Percentiles rank a stretch among this genome's conserved stretches.
Conservation (phyloP, 2,113 vertebrate genomes). For the Silurus asotus region DNA sequence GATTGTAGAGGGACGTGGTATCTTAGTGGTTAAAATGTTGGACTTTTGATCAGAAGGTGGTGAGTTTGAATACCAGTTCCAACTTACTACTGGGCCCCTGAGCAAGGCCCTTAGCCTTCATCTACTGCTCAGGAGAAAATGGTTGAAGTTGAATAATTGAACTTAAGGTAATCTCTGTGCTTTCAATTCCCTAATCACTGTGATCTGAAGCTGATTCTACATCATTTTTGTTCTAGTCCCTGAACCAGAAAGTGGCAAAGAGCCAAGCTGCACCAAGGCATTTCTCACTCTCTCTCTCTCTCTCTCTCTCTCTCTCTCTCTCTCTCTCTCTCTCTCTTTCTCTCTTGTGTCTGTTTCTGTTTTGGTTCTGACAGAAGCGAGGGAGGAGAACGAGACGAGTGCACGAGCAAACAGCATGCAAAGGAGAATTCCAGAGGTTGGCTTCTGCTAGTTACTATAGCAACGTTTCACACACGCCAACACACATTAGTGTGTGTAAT, state of each 20-base stretch:
- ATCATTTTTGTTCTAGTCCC: background rate
- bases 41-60: too few species aligned
- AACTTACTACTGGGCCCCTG: too few species aligned
- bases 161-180: background rate
- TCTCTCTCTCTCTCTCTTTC: background rate
- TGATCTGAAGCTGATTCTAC: background rate
- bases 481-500: slow-evolving; percentile 60
- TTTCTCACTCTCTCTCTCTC: background rate
- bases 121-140: too few species aligned
- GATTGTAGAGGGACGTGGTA: too few species aligned
- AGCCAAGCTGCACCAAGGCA: background rate
- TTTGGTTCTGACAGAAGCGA: slow-evolving; percentile 29
- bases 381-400: slow-evolving; percentile 51
- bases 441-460: slow-evolving; percentile 68
- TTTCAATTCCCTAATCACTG: too few species aligned
- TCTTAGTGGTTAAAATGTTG: too few species aligned
- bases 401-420: slow-evolving; percentile 45
- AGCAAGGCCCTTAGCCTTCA: too few species aligned
- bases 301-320: background rate
- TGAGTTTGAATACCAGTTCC: too few species aligned
- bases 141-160: background rate
- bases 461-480: slow-evolving; percentile 71
- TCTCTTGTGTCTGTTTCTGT: background rate
- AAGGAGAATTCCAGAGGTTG: slow-evolving; percentile 68
- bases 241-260: background rate